phyloP scores from a whole-genome alignment of 2,888 invertebrate genomes.

The Acanthacorydalis orientalis region DNA sequence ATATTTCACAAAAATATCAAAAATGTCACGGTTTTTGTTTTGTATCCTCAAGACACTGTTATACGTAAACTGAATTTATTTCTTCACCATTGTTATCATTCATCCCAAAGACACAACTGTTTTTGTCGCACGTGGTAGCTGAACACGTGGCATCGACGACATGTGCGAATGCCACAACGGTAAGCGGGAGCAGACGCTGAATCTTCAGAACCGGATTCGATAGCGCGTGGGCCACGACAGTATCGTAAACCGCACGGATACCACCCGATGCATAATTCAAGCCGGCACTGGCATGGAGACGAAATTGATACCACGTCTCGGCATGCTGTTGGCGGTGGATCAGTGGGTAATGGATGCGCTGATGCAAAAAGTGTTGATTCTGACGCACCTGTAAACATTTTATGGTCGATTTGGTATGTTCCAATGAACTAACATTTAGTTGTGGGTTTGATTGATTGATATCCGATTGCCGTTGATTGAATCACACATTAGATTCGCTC shows the following conservation, averaged over 20 bases:
- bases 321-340: slow-evolving; percentile 23
- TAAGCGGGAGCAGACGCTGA: slow-evolving; percentile 37
- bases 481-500: too few species aligned
- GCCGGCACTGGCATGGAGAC: slow-evolving; percentile 67
- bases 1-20: too few species aligned
- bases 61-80: too few species aligned
- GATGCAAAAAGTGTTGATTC: slow-evolving; percentile 54
- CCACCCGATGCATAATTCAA: slow-evolving; percentile 86
- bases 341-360: not conserved
- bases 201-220: slow-evolving; percentile 35
- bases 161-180: slow-evolving; percentile 91
- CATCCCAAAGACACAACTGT: slow-evolving; percentile 67
- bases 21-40: too few species aligned
- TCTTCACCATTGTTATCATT: slow-evolving; percentile 30
- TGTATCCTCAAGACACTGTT: too few species aligned
- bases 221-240: slow-evolving; percentile 46
- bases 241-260: slow-evolving; percentile 92
- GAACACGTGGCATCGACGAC: slow-evolving; percentile 77
- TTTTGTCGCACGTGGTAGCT: slow-evolving; percentile 73
- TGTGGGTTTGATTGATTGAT: too few species aligned
- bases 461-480: too few species aligned
- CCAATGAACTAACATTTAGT: too few species aligned
- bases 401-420: too few species aligned
- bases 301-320: slow-evolving; percentile 48
- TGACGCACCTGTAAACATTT: slow-evolving; percentile 39